Evolutionary conservation across 2,888 invertebrate genomes (phyloP).

Genomic region (Labia minor): DNA sequence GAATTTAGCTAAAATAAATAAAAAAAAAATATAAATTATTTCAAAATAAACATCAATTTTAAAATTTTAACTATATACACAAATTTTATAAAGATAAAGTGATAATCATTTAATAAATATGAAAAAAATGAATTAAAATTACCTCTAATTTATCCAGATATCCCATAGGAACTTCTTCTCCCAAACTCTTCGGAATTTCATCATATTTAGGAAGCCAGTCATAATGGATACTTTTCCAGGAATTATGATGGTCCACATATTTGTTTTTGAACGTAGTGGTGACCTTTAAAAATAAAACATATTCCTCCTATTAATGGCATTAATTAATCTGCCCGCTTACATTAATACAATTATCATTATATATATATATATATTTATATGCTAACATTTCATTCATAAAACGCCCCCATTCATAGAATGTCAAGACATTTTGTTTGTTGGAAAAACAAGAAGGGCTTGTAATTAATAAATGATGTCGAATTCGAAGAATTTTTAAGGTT

Average conservation of each 20-base stretch:
- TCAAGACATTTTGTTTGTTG: too few species aligned
- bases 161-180: slow-evolving; percentile 35
- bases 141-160: slow-evolving; percentile 40
- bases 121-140: slow-evolving; percentile 28
- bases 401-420: background rate
- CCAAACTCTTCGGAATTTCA: slow-evolving; percentile 40
- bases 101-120: background rate
- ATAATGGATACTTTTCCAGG: slow-evolving; percentile 38
- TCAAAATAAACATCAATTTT: too few species aligned
- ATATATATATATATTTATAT: background rate
- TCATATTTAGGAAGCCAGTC: slow-evolving; percentile 41
- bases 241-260: slow-evolving; percentile 35
- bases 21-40: slow-evolving; percentile 17
- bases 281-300: too few species aligned
- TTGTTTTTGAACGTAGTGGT: too few species aligned
- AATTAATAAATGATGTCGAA: too few species aligned
- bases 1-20: slow-evolving; percentile 39
- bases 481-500: too few species aligned
- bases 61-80: too few species aligned
- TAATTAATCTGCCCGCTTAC: too few species aligned
- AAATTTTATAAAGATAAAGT: too few species aligned
- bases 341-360: too few species aligned
- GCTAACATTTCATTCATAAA: background rate
- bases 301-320: too few species aligned
- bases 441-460: too few species aligned